These are phyloP conservation scores for Drosophila sulfurigaster DNA, from an alignment of 1,140 invertebrate species.

Conservation along the genomic window DNA sequence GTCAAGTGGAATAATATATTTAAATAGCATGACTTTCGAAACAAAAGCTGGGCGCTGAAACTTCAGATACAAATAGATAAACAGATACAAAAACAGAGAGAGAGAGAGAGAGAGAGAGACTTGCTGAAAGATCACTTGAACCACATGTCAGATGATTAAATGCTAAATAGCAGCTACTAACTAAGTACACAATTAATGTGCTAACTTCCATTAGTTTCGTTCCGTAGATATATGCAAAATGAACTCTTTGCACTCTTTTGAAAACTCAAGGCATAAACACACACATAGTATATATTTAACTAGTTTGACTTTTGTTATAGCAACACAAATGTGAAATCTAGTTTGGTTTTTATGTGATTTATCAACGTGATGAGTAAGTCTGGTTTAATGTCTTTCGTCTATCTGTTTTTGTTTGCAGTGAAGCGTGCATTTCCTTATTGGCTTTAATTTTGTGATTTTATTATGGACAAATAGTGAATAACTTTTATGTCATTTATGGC, in stretches of 20 bases:
- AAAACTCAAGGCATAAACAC: background rate
- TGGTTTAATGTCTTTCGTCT: conserved; percentile 21
- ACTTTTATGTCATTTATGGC: conserved; percentile 20
- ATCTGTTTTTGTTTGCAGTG: conserved; percentile 1
- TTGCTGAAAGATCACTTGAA: conserved; percentile 17
- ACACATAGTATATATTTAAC: conserved; percentile 12
- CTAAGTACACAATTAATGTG: conserved; percentile 23
- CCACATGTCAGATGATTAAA: conserved; percentile 21
- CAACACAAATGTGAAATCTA: conserved; percentile 26
- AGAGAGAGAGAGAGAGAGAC: background rate
- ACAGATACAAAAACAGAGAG: background rate
- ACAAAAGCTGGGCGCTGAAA: background rate
- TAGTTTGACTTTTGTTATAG: conserved; percentile 9
- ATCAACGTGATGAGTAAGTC: conserved; percentile 38
- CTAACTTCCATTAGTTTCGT: conserved; percentile 26
- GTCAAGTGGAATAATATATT: conserved; percentile 18
- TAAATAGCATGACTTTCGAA: conserved; percentile 31
- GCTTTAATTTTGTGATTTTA: conserved; percentile 17
- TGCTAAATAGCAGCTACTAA: conserved; percentile 20
- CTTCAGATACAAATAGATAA: background rate
- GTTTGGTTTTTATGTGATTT: conserved; percentile 28
- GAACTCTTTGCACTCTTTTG: conserved; percentile 1
- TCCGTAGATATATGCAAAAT: conserved; percentile 16
- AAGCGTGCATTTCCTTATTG: conserved; percentile 46
- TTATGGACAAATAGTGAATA: conserved; percentile 14